Conservation (phyloP, 2,797 vertebrate genomes). For the Cuculus canorus region DNA sequence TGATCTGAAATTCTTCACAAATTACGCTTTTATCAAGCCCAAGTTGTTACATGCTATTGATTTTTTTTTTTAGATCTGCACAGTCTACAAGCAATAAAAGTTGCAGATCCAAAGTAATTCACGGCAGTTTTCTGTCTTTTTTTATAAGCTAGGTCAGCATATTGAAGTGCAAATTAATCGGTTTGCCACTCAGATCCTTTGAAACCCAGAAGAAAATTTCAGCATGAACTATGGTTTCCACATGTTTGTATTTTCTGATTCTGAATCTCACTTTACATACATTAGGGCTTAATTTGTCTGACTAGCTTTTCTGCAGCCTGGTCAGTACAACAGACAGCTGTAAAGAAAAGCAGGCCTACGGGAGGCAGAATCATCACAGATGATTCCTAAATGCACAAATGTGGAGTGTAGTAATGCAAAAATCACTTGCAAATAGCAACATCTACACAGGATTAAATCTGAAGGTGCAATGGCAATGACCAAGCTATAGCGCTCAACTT, state of each 20-base stretch:
- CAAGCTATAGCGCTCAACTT: neutral
- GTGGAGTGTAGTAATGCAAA: neutral
- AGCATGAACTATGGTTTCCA: neutral
- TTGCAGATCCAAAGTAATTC: constrained; percentile 38
- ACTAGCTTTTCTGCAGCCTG: neutral
- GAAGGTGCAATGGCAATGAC: neutral
- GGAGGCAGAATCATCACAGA: neutral
- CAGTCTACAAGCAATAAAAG: constrained; percentile 15
- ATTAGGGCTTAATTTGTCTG: neutral
- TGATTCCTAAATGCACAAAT: neutral
- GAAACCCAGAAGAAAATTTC: neutral
- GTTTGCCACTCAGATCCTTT: neutral
- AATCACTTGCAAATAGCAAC: neutral
- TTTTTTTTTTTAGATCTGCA: constrained; percentile 51
- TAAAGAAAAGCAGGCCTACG: neutral
- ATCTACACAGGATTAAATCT: neutral
- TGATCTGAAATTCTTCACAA: constrained; percentile 46
- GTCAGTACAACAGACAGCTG: neutral
- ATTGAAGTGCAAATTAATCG: neutral
- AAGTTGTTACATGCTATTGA: constrained; percentile 39
- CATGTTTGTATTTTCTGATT: neutral
- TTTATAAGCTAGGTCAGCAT: constrained; percentile 11
- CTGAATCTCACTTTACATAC: neutral
- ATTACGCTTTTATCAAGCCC: constrained; percentile 58
- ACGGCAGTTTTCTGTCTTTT: constrained; percentile 11